A percentile compares a stretch with the other conserved stretches of the same genome.
phyloP scores from a whole-genome alignment of 1,140 invertebrate genomes.

The Zaprionus africanus region DNA sequence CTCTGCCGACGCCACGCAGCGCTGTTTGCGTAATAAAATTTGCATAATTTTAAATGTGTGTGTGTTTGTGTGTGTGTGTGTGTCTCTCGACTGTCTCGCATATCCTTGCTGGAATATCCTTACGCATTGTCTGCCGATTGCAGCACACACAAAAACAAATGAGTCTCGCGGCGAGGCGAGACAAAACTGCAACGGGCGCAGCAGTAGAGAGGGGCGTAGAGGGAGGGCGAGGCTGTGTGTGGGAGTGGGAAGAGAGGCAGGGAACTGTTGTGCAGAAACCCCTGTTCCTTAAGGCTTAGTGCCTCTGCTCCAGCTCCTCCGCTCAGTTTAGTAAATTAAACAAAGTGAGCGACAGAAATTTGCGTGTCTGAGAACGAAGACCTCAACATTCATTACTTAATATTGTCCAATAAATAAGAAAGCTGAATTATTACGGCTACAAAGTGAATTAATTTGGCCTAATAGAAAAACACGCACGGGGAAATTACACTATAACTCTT shows the following conservation, averaged over 20 bases:
- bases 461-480: conserved; percentile 28
- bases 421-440: conserved; percentile 22
- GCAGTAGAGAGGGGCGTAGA: not conserved
- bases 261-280: not conserved
- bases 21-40: conserved; percentile 84
- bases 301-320: too few relatives aligned
- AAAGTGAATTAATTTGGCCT: conserved; percentile 17
- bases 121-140: conserved; percentile 80
- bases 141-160: conserved; percentile 65
- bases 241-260: not conserved
- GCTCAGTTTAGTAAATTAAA: conserved; percentile 19
- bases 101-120: conserved; percentile 72
- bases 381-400: conserved; percentile 41
- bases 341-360: conserved; percentile 32
- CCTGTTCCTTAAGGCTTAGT: not conserved
- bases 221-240: not conserved
- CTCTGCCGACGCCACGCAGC: conserved; percentile 62
- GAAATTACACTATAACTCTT: not conserved
- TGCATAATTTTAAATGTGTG: conserved; percentile 83
- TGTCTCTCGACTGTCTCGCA: conserved; percentile 78
- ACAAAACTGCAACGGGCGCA: conserved; percentile 34
- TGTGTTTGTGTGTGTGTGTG: conserved; percentile 39
- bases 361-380: conserved; percentile 51
- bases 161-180: conserved; percentile 49
- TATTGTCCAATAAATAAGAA: conserved; percentile 57